These are phyloP conservation scores for Cryptocheilus praepositus DNA, from an alignment of 2,888 invertebrate genomes.

Conservation along the genomic window DNA sequence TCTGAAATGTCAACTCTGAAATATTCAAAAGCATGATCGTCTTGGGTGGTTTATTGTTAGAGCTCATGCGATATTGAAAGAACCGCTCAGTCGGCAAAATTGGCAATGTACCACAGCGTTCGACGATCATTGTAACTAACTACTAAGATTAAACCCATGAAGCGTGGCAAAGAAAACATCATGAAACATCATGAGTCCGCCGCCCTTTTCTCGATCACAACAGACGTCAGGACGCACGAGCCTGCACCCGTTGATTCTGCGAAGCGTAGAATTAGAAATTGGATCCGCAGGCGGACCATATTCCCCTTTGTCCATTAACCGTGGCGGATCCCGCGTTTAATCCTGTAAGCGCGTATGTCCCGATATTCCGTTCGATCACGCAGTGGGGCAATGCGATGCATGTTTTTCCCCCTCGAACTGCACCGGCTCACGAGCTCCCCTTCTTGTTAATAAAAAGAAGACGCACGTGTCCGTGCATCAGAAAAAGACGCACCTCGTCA, in stretches of 20 bases:
- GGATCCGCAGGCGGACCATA: conserved; percentile 47
- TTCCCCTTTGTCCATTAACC: conserved; percentile 56
- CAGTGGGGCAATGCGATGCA: conserved; percentile 38
- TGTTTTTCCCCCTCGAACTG: conserved; percentile 8
- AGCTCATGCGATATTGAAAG: too few relatives aligned
- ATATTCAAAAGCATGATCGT: too few relatives aligned
- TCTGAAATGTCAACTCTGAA: too few relatives aligned
- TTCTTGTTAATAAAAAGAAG: too few relatives aligned
- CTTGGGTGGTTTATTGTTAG: too few relatives aligned
- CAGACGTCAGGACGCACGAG: conserved; percentile 19
- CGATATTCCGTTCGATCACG: conserved; percentile 50
- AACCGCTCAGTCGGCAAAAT: too few relatives aligned
- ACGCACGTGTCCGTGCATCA: too few relatives aligned
- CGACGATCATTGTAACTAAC: too few relatives aligned
- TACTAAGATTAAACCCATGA: too few relatives aligned
- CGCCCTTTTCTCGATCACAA: background rate
- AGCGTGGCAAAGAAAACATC: too few relatives aligned
- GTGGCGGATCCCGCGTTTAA: conserved; percentile 50
- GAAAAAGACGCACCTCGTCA: too few relatives aligned
- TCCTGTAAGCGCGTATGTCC: conserved; percentile 62
- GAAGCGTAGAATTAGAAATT: conserved; percentile 59
- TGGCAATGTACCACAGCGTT: too few relatives aligned
- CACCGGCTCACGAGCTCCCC: conserved; percentile 2
- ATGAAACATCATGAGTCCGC: background rate
- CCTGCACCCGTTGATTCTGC: conserved; percentile 53